Evolutionary conservation across 1,140 invertebrate species (phyloP).

Genomic region (Meteorus sp.): DNA sequence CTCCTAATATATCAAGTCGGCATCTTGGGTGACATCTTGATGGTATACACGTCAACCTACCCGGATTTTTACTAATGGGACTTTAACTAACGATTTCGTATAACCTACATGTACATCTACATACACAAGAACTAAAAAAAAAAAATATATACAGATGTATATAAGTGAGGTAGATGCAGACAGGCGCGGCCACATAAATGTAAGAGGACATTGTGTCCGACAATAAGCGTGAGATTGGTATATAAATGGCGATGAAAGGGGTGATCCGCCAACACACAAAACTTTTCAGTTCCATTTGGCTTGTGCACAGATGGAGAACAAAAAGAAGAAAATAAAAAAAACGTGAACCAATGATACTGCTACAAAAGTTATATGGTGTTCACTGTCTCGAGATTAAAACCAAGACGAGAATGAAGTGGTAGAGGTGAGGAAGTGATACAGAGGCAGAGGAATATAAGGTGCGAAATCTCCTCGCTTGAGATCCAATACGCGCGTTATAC

Average conservation of each 20-base stretch:
- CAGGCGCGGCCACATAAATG: background rate
- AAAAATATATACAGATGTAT: no score
- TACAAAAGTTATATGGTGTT: no score
- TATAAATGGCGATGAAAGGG: background rate
- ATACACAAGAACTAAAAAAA: no score
- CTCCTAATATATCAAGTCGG: conserved; percentile 51
- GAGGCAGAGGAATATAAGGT: conserved; percentile 14
- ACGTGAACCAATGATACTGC: no score
- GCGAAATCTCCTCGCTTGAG: conserved; percentile 4
- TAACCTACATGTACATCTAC: conserved; percentile 2
- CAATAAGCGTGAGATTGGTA: conserved; percentile 7
- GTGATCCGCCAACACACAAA: background rate
- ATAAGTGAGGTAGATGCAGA: background rate
- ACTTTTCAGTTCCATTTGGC: no score
- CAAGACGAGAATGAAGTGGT: background rate
- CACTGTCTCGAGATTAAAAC: no score
- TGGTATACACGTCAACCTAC: conserved; percentile 38
- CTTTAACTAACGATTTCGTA: conserved; percentile 50
- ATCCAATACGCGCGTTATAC: background rate
- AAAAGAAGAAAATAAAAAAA: no score
- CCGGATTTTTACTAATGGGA: conserved; percentile 50
- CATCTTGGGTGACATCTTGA: conserved; percentile 45
- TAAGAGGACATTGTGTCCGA: conserved; percentile 3
- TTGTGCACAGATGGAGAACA: no score
- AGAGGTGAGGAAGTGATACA: background rate